These are phyloP conservation scores for Poecilia picta DNA, from an alignment of 2,797 vertebrate genomes.

Conservation along the genomic window DNA sequence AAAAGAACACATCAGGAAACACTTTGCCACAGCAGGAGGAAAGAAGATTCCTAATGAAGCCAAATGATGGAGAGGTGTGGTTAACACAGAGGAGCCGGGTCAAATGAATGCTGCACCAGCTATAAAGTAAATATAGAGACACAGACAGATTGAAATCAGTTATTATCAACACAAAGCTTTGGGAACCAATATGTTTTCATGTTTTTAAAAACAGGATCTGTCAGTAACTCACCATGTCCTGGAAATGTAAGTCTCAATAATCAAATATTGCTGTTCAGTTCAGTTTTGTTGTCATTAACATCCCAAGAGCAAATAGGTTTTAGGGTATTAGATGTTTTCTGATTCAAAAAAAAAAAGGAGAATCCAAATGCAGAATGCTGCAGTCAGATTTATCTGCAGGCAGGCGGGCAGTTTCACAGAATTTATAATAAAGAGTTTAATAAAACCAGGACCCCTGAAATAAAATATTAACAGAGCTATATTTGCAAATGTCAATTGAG, in stretches of 20 bases:
- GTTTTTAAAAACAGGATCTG: neutral
- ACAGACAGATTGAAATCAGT: neutral
- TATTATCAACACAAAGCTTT: neutral
- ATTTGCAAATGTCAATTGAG: neutral
- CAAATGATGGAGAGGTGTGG: neutral
- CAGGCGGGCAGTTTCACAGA: neutral
- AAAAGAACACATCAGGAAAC: neutral
- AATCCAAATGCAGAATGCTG: neutral
- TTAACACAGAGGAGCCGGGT: neutral
- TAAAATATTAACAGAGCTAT: neutral
- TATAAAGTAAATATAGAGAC: neutral
- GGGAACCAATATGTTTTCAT: neutral
- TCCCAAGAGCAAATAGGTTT: too few relatives aligned
- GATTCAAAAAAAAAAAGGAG: neutral
- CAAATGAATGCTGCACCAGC: neutral
- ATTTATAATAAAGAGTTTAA: neutral
- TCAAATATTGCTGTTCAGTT: neutral
- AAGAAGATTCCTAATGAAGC: neutral
- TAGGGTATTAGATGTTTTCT: neutral
- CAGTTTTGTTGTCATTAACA: too few relatives aligned
- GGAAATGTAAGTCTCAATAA: neutral
- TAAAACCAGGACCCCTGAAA: conserved; percentile 1
- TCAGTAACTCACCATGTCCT: neutral
- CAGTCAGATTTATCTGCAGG: neutral
- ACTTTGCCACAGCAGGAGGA: neutral